Percentiles rank a stretch among this genome's conserved stretches.
phyloP scores from a whole-genome alignment of 2,797 vertebrate genomes.

The Naso thynnoides region DNA sequence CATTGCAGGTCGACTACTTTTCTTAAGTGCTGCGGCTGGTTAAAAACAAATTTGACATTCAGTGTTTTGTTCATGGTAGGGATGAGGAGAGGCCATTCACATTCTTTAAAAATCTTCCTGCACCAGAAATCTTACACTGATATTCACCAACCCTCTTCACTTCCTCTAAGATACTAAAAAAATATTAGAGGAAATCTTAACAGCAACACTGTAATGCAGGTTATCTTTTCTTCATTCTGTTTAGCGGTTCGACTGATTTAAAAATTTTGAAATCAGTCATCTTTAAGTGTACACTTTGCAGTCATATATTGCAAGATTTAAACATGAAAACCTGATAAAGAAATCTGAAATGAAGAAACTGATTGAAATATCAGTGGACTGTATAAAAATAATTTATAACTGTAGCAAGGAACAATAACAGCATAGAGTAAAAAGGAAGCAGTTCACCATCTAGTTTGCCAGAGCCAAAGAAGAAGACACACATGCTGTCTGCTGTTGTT shows the following conservation, averaged over 20 bases:
- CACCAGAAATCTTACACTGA: conserved; percentile 18
- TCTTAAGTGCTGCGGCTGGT: conserved; percentile 25
- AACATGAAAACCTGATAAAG: not conserved
- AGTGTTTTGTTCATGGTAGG: conserved; percentile 28
- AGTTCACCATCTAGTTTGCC: too few species aligned
- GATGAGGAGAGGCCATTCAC: not conserved
- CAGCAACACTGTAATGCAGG: not conserved
- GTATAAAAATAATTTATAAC: too few species aligned
- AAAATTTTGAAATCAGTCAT: not conserved
- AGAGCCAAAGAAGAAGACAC: too few species aligned
- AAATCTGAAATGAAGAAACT: too few species aligned
- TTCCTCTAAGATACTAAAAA: not conserved
- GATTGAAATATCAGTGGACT: too few species aligned
- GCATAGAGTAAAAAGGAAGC: too few species aligned
- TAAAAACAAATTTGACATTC: conserved; percentile 40
- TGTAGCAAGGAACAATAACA: too few species aligned
- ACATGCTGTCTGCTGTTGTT: too few species aligned
- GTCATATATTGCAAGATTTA: not conserved
- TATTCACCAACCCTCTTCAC: not conserved
- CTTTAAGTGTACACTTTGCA: not conserved
- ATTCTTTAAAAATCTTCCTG: conserved; percentile 15
- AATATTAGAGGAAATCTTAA: conserved; percentile 11
- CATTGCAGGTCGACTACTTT: conserved; percentile 28
- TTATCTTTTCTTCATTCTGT: not conserved
- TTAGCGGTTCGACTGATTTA: not conserved